These are phyloP conservation scores for Schrankia costaestrigalis DNA, from an alignment of 2,888 invertebrate species.

Conservation along the genomic window DNA sequence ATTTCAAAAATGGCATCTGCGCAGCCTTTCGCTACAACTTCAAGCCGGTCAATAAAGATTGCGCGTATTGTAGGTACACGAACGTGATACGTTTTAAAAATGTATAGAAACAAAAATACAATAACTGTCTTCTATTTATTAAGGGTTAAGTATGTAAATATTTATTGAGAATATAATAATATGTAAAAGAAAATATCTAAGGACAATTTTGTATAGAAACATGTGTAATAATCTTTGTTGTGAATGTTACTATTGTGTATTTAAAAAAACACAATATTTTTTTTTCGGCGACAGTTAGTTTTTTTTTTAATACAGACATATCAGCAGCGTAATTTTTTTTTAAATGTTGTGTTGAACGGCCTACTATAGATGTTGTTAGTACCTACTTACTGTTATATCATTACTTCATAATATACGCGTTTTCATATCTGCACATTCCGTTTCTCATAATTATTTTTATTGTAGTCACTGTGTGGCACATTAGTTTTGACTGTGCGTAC, in stretches of 20 bases:
- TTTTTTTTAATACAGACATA: slow-evolving; percentile 29
- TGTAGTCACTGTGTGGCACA: slow-evolving; percentile 20
- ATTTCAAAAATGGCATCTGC: too few relatives aligned
- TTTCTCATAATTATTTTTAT: slow-evolving; percentile 33
- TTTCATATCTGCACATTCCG: slow-evolving; percentile 36
- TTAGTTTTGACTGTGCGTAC: slow-evolving; percentile 30
- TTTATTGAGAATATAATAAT: slow-evolving; percentile 37
- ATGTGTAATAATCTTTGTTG: slow-evolving; percentile 56
- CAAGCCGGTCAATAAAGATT: too few relatives aligned
- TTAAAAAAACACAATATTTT: slow-evolving; percentile 32
- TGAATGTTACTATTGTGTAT: slow-evolving; percentile 45
- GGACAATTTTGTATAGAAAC: slow-evolving; percentile 66
- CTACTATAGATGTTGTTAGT: slow-evolving; percentile 14
- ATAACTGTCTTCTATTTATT: slow-evolving; percentile 48
- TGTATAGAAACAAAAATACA: slow-evolving; percentile 42
- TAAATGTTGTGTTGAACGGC: too few relatives aligned
- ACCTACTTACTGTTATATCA: too few relatives aligned
- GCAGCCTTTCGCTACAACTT: too few relatives aligned
- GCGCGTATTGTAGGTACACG: too few relatives aligned
- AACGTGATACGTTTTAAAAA: slow-evolving; percentile 36
- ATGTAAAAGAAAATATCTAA: slow-evolving; percentile 50
- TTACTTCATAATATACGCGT: too few relatives aligned
- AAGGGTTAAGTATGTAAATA: slow-evolving; percentile 69
- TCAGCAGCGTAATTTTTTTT: slow-evolving; percentile 31
- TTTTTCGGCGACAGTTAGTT: slow-evolving; percentile 44